Base-by-base conservation (phyloP, 2,797 vertebrate genomes). In the Pipistrellus pygmaeus region DNA sequence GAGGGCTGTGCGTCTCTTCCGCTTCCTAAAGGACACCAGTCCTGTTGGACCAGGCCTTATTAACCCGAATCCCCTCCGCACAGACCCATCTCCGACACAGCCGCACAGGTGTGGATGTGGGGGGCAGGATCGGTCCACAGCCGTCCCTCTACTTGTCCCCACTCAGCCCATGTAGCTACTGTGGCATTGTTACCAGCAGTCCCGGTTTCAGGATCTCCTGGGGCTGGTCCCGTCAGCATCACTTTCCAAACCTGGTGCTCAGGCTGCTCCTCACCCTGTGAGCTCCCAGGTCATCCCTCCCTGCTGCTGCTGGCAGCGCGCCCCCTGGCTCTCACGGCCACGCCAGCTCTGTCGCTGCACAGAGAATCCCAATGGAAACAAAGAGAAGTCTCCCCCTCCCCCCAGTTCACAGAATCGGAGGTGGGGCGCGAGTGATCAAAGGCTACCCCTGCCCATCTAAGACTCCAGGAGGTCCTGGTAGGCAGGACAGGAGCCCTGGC, bases 351-450 rank as follows among this genome's bases (percentile, higher is more conserved):
- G 3, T 10, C 60, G 20, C 17, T 15, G 38, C 32, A n/a, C 35
- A 73, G 48, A 81, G 78, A 27, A 15, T 35, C 48, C 35, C 64
- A 21, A 5, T 0, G 2, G 32, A 77, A n/a, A 51, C 12, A 62
- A 30, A 62, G 13, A 62, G 60, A 62, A 30, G 60, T 60, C 11
- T 14, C 12, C 60, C 60, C 10, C 12, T 2, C 0, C 57, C 3
- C 55, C 55, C 55, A 57, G 1, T 0, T 15, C 38, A 21, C 15
- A 11, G n/a, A 21, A 35, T 14, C 38, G 57, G 18, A 12, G 6
- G 2, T 14, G 12, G 4, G 2, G 17, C n/a, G 17, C 13, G 3
- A 5, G 3, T 15, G 30, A 57, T 23, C 20, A 20, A 8, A 21
- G 23, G 6, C 15, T 62, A 1, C 25, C 64, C 35, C 32, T 82